Evolutionary conservation across 2,797 vertebrate genomes (phyloP).

Genomic region (Bryconaethiops microstoma): DNA sequence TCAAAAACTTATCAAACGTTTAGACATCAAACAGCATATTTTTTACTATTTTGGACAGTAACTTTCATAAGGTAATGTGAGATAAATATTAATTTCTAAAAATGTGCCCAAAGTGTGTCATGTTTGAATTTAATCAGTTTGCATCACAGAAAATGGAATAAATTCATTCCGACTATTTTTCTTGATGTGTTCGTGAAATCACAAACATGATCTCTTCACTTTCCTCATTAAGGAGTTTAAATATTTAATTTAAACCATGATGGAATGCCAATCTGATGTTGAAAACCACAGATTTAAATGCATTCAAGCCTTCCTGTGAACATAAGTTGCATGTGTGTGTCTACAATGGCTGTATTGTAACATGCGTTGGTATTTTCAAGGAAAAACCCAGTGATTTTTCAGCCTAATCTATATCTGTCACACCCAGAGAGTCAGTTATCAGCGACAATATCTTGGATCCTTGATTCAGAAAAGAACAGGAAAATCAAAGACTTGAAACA

Average conservation of each 20-base stretch:
- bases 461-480: not conserved
- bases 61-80: too few species aligned
- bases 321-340: conserved; percentile 19
- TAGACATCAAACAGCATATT: too few species aligned
- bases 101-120: not conserved
- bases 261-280: conserved; percentile 14
- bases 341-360: conserved; percentile 4
- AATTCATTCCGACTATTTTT: conserved; percentile 18
- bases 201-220: conserved; percentile 10
- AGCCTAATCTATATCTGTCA: not conserved
- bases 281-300: conserved; percentile 25
- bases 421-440: not conserved
- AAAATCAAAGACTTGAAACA: not conserved
- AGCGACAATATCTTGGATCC: not conserved
- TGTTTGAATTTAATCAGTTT: conserved; percentile 10
- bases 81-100: too few species aligned
- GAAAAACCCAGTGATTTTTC: not conserved
- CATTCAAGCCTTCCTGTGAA: not conserved
- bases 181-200: conserved; percentile 14
- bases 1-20: too few species aligned
- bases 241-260: not conserved
- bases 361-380: not conserved
- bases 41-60: too few species aligned
- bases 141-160: conserved; percentile 34
- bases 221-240: not conserved